These are phyloP conservation scores for Anguilla anguilla DNA, from an alignment of 2,797 vertebrate genomes.

Conservation along the genomic window DNA sequence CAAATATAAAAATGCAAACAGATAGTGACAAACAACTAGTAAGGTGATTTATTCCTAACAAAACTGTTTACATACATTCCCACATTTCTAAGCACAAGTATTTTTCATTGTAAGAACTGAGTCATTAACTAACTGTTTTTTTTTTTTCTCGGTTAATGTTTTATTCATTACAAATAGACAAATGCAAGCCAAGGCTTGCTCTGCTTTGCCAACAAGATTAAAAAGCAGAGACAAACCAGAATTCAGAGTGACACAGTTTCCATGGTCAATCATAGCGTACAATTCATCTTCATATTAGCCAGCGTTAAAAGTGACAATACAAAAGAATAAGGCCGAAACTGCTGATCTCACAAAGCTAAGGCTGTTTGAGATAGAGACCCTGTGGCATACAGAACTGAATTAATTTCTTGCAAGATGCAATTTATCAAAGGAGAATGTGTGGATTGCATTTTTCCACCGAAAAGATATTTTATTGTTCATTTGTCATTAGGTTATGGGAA, in stretches of 20 bases:
- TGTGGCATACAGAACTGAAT: constrained; percentile 29
- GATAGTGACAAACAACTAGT: neutral
- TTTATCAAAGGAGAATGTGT: constrained; percentile 28
- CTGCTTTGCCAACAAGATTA: constrained; percentile 59
- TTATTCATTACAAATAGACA: constrained; percentile 63
- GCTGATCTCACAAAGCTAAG: constrained; percentile 28
- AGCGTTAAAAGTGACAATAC: constrained; percentile 47
- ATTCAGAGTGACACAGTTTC: constrained; percentile 32
- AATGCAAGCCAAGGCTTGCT: constrained; percentile 53
- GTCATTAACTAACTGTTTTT: constrained; percentile 21
- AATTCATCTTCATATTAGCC: constrained; percentile 54
- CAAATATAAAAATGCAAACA: neutral
- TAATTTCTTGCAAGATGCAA: constrained; percentile 19
- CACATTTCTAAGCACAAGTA: neutral
- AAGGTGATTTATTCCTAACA: neutral
- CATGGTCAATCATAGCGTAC: constrained; percentile 42
- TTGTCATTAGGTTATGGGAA: constrained; percentile 1
- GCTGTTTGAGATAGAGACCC: constrained; percentile 14
- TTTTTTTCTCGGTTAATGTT: constrained; percentile 48
- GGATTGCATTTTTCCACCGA: constrained; percentile 1
- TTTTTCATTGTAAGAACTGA: constrained; percentile 8
- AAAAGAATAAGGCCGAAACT: constrained; percentile 10
- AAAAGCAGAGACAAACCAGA: constrained; percentile 41
- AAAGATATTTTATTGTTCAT: constrained; percentile 9
- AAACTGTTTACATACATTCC: neutral